Evolutionary conservation across 2,888 invertebrate genomes (phyloP).

Genomic region (Oscheius sp.): DNA sequence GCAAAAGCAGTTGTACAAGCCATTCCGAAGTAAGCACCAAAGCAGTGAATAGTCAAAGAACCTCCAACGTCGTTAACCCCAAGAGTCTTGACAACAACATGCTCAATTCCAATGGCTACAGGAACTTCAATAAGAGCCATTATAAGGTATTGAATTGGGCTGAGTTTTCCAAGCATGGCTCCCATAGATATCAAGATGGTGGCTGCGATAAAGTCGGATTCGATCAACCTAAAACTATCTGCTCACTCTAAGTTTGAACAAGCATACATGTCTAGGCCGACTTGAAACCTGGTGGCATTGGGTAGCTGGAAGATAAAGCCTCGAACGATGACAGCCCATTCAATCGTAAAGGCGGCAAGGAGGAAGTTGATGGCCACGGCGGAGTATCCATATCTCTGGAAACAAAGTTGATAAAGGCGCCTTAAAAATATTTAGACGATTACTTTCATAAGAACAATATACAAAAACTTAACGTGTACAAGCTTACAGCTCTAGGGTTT

Average conservation of each 20-base stretch:
- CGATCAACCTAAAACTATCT: constrained; percentile 71
- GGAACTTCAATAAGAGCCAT: constrained; percentile 75
- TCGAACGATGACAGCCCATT: constrained; percentile 79
- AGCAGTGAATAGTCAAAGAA: constrained; percentile 91
- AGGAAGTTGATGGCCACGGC: constrained; percentile 88
- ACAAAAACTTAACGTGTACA: no score
- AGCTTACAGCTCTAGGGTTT: no score
- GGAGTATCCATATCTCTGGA: constrained; percentile 83
- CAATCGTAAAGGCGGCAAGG: constrained; percentile 84
- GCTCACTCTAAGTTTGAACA: background rate
- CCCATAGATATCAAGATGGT: constrained; percentile 77
- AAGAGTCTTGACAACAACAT: constrained; percentile 39
- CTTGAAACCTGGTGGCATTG: constrained; percentile 39
- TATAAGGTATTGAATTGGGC: constrained; percentile 74
- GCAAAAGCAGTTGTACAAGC: constrained; percentile 82
- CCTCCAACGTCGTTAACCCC: constrained; percentile 89
- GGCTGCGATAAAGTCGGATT: constrained; percentile 75
- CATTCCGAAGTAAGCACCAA: constrained; percentile 94
- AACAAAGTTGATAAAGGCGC: background rate
- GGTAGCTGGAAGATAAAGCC: constrained; percentile 50
- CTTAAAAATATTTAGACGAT: no score
- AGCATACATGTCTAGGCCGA: constrained; percentile 45
- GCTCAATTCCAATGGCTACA: constrained; percentile 74
- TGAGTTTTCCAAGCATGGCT: constrained; percentile 75
- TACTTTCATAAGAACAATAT: no score